Evolutionary conservation across 2,888 invertebrate genomes (phyloP).

Genomic region (Chrysolina americana): DNA sequence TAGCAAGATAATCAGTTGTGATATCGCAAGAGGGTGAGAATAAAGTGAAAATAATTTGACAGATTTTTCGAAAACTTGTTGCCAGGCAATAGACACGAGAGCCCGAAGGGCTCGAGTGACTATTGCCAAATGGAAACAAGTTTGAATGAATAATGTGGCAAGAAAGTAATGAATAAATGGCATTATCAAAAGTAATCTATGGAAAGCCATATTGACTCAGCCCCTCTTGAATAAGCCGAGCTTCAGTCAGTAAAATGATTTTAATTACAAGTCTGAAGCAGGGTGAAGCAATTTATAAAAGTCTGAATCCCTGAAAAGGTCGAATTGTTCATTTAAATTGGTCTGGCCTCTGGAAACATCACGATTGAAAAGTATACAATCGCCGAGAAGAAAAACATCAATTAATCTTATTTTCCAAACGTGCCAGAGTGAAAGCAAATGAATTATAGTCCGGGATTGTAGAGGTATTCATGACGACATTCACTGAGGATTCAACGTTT

Average conservation of each 20-base stretch:
- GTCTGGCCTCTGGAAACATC: constrained; percentile 10
- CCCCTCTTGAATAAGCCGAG: background rate
- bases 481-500: background rate
- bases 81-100: no score
- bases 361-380: constrained; percentile 19
- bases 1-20: no score
- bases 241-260: background rate
- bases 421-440: constrained; percentile 7
- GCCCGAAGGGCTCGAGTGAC: no score
- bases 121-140: no score
- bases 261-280: background rate
- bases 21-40: no score
- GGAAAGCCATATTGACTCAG: no score
- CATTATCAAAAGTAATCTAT: no score
- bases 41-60: no score
- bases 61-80: no score
- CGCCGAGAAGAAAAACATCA: constrained; percentile 10
- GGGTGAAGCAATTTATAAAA: background rate
- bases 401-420: constrained; percentile 9
- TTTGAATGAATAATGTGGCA: no score
- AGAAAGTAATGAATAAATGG: no score
- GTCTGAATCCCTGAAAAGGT: background rate
- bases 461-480: background rate
- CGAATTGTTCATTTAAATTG: constrained; percentile 18
- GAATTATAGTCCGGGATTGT: constrained; percentile 3